Conservation (phyloP, 2,888 invertebrate species). For the Acanthoscelides obtectus region DNA sequence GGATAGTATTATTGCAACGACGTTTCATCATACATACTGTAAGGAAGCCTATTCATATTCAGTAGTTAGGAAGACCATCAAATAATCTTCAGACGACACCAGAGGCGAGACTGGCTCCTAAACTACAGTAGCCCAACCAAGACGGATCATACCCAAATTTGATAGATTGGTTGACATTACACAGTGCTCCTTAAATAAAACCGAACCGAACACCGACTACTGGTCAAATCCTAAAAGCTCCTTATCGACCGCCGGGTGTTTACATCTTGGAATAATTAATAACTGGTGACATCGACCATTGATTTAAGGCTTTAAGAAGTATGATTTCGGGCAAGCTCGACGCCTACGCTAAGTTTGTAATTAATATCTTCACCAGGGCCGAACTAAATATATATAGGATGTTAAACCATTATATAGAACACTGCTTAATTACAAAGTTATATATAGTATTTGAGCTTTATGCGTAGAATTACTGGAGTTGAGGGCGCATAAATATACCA, state of each 20-base stretch:
- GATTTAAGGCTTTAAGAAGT: conserved; percentile 17
- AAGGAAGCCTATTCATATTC: neutral
- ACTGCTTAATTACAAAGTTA: no score
- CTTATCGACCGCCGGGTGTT: conserved; percentile 16
- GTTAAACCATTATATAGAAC: no score
- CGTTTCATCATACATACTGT: no score
- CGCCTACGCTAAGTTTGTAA: conserved; percentile 18
- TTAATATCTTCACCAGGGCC: conserved; percentile 10
- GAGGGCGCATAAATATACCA: no score
- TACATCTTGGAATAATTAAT: conserved; percentile 22
- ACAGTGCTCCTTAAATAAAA: conserved; percentile 7
- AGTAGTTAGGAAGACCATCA: no score
- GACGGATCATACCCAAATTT: conserved; percentile 41
- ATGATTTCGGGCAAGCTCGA: conserved; percentile 13
- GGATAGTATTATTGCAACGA: no score
- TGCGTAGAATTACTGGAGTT: no score
- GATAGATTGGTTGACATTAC: conserved; percentile 47
- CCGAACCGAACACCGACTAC: conserved; percentile 8
- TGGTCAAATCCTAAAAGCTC: conserved; percentile 5
- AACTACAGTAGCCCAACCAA: conserved; percentile 42
- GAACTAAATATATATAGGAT: neutral
- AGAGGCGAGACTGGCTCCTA: conserved; percentile 10
- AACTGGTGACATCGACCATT: conserved; percentile 21
- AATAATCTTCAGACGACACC: neutral
- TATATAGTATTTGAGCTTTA: no score